Evolutionary conservation across 2,888 invertebrate species (phyloP), one percentile per base, ranked within the genome.

Genomic region (Calameuta idolon): DNA sequence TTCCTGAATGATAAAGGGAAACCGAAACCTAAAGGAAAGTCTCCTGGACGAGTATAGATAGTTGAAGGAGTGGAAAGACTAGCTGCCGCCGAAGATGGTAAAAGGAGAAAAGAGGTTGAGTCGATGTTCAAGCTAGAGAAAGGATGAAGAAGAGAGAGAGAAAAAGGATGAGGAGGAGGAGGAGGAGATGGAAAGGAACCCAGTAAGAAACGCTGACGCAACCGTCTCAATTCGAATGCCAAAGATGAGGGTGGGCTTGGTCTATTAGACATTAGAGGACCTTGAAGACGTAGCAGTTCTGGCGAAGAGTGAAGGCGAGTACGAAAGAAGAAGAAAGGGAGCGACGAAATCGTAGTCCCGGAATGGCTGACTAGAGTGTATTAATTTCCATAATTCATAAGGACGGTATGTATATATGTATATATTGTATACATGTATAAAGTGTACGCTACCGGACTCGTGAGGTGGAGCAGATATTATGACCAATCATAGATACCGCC

Each of bases 351-450:
- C 74, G 76, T 55, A 34, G 69, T 80, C 77, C 75, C 69, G 40
- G 40, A 79, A 75, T 55, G 71, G 78, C 80, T 80, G 79, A 55
- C 75, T 71, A 35, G 78, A 83, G 81, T 81, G 83, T 81, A 85
- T 84, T 86, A 85, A 87, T 86, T 84, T 86, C 84, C 84, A 84
- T 84, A 82, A 83, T 81, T 82, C 82, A 83, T 83, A 79, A 81
- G 79, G 73, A 82, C 77, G 33, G 40, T 74, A 74, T 74, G 69
- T 69, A 74, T n/a, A 76, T 12, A 77, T 74, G 35, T 68, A 33
- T 3, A 33, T 33, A 33, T 33, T 33, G 33, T 33, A 33, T 1
- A 33, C 3, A 73, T 33, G 69, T 71, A 12, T 37, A 75, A 78
- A 80, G 78, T 75, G 76, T 76, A 76, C 75, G 76, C 75, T 79